These are phyloP conservation scores for Astropecten irregularis DNA, from an alignment of 53 echinoderm and acorn worm species.

Conservation along the genomic window DNA sequence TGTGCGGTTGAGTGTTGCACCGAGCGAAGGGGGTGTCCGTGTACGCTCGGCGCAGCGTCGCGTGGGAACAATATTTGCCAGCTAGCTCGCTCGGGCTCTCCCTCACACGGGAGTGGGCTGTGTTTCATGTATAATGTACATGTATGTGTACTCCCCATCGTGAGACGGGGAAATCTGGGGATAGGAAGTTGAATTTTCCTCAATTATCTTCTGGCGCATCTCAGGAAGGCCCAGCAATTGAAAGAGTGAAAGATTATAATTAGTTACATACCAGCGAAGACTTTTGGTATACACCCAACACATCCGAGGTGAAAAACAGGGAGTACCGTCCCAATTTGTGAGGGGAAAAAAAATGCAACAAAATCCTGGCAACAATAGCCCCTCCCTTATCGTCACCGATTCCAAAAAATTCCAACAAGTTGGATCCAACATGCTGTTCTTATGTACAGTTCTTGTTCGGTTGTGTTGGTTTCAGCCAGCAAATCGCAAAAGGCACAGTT, in stretches of 20 bases:
- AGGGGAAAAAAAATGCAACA: no score
- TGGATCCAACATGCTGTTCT: no score
- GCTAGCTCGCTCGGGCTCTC: neutral
- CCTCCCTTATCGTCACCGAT: no score
- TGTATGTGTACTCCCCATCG: neutral
- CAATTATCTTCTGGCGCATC: constrained; percentile 50
- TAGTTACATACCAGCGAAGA: constrained; percentile 32
- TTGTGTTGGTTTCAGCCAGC: no score
- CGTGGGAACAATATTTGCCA: constrained; percentile 43
- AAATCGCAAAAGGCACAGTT: no score
- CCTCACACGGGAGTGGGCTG: neutral
- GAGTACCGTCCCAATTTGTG: no score
- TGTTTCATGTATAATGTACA: constrained; percentile 8
- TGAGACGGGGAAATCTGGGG: constrained; percentile 20
- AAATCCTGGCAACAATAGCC: no score
- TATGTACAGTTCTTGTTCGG: no score
- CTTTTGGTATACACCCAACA: neutral
- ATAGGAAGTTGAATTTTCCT: constrained; percentile 49
- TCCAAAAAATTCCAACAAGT: no score
- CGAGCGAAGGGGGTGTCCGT: constrained; percentile 15
- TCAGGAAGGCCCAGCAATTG: constrained; percentile 48
- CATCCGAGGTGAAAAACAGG: neutral
- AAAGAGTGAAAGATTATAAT: constrained; percentile 51
- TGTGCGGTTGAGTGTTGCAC: constrained; percentile 33
- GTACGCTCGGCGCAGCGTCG: neutral